phyloP scores from a whole-genome alignment of 1,140 invertebrate genomes.

The Zaprionus gabonicus region DNA sequence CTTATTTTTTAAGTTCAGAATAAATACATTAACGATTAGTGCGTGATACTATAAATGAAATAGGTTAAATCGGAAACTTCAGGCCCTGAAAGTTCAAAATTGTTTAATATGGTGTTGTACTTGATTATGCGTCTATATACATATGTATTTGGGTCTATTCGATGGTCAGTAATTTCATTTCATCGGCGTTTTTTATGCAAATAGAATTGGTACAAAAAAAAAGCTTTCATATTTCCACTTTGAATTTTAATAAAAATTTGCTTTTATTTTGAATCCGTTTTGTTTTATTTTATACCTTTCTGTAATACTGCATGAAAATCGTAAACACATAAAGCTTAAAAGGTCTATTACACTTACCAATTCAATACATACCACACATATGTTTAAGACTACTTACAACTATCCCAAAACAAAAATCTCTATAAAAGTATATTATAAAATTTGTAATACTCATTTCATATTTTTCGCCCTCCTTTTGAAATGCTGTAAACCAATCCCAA shows the following conservation, averaged over 20 bases:
- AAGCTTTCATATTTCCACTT: not conserved
- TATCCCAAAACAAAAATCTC: conserved; percentile 23
- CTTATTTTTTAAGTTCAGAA: not conserved
- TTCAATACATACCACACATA: conserved; percentile 2
- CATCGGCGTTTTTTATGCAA: not conserved
- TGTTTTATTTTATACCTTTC: not conserved
- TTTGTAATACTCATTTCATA: conserved; percentile 71
- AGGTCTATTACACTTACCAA: not conserved
- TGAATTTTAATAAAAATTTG: not conserved
- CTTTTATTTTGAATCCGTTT: not conserved
- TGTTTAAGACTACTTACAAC: not conserved
- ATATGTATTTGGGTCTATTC: conserved; percentile 5
- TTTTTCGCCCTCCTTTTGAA: conserved; percentile 66
- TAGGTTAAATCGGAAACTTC: not conserved
- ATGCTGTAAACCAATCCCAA: conserved; percentile 65
- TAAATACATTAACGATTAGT: not conserved
- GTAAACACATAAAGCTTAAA: not conserved
- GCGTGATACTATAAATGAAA: not conserved
- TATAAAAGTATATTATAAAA: conserved; percentile 43
- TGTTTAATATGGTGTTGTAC: not conserved
- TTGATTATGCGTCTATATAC: not conserved
- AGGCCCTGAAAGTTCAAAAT: not conserved
- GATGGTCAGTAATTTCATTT: not conserved
- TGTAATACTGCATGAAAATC: not conserved
- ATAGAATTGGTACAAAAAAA: not conserved